phyloP scores from a whole-genome alignment of 2,888 invertebrate species.

The Lithophane socia region DNA sequence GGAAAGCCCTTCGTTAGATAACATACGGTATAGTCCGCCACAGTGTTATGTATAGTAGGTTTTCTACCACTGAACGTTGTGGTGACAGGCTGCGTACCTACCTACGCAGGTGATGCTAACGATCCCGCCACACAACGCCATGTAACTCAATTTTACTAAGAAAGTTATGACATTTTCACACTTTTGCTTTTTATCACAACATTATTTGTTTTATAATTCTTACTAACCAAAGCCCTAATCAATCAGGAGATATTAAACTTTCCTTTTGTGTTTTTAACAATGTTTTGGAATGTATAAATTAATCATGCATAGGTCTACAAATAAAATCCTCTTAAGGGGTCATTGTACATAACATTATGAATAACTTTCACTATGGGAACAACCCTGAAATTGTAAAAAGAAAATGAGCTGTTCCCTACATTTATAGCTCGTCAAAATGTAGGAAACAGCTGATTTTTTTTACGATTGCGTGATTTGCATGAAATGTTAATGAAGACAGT shows the following conservation, averaged over 20 bases:
- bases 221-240: neutral
- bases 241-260: constrained; percentile 27
- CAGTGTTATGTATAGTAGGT: constrained; percentile 1
- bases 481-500: too few species aligned
- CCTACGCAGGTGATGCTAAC: constrained; percentile 43
- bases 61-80: constrained; percentile 3
- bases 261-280: constrained; percentile 1
- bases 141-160: constrained; percentile 58
- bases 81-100: neutral
- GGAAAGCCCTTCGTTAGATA: too few species aligned
- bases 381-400: too few species aligned
- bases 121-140: constrained; percentile 40
- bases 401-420: too few species aligned
- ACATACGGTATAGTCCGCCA: too few species aligned
- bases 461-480: too few species aligned
- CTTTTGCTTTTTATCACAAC: constrained; percentile 60
- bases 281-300: constrained; percentile 9
- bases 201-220: constrained; percentile 25
- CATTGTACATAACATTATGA: too few species aligned
- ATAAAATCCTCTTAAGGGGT: too few species aligned
- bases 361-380: too few species aligned
- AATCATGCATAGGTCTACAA: neutral
- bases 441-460: too few species aligned
- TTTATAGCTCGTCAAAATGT: too few species aligned
- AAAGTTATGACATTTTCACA: constrained; percentile 63